Conservation (phyloP, 2,113 vertebrate genomes). For the Tinamus guttatus region DNA sequence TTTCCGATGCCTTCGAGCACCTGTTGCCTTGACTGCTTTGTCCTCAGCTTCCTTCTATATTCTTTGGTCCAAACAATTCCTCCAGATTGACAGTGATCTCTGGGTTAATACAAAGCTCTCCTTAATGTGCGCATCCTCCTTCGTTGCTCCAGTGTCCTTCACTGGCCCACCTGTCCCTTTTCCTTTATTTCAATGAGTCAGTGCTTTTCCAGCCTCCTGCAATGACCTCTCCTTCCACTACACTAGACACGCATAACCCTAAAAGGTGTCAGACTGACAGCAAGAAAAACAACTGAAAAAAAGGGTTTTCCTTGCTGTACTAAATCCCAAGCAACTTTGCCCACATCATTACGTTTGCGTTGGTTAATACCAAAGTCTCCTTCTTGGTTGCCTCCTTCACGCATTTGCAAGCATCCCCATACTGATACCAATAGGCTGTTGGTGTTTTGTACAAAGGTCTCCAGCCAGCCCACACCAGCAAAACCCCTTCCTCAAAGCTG, state of each 20-base stretch:
- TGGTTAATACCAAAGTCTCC: background rate
- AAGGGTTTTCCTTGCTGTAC: too few relatives aligned
- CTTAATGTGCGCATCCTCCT: background rate
- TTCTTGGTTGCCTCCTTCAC: background rate
- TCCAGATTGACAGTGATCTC: background rate
- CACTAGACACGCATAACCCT: background rate
- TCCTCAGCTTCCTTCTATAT: background rate
- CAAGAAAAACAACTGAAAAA: too few relatives aligned
- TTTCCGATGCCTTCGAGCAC: background rate
- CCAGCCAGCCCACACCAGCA: background rate
- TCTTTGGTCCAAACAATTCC: too few relatives aligned
- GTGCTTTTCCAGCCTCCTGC: background rate
- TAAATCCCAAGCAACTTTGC: background rate
- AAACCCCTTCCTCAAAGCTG: background rate
- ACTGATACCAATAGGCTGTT: too few relatives aligned
- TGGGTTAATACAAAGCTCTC: background rate
- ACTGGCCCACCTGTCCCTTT: background rate
- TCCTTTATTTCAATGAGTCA: background rate
- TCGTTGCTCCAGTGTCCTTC: background rate
- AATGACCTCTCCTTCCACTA: background rate
- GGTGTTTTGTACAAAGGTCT: background rate
- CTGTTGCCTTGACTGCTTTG: background rate
- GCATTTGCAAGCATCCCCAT: too few relatives aligned
- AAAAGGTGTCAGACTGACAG: background rate
- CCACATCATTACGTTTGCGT: background rate